Percentiles rank a stretch among this genome's conserved stretches.
Conservation (phyloP, 2,113 vertebrate species). For the Hiodon alosoides region DNA sequence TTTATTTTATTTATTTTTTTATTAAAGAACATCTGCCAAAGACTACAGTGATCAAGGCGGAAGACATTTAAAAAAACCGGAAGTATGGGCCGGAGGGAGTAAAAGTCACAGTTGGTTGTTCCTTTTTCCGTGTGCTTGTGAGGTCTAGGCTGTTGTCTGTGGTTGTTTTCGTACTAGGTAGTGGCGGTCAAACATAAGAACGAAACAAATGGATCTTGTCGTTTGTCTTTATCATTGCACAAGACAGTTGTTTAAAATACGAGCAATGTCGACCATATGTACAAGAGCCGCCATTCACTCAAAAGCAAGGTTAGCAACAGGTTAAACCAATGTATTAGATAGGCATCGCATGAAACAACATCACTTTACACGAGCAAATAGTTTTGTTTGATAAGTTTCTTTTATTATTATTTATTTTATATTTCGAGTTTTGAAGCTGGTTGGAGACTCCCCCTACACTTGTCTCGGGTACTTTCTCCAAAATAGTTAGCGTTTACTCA, state of each 20-base stretch:
- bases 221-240: too few relatives aligned
- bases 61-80: constrained; percentile 16
- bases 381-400: not conserved
- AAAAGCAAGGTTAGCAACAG: too few relatives aligned
- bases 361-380: too few relatives aligned
- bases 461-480: not conserved
- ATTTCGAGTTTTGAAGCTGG: not conserved
- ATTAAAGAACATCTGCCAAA: constrained; percentile 40
- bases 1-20: too few relatives aligned
- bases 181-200: too few relatives aligned
- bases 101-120: constrained; percentile 23
- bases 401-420: not conserved
- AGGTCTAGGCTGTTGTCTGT: not conserved
- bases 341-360: too few relatives aligned
- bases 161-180: not conserved
- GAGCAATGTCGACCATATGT: too few relatives aligned
- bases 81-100: constrained; percentile 11
- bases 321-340: too few relatives aligned
- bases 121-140: constrained; percentile 4
- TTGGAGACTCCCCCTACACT: not conserved
- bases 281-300: too few relatives aligned
- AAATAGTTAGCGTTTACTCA: not conserved
- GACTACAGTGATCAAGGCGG: constrained; percentile 15
- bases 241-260: too few relatives aligned
- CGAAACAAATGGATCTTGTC: too few relatives aligned